A percentile compares a stretch with the other conserved stretches of the same genome.
Conservation (phyloP, 1,140 invertebrate genomes). For the Bombus affinis region DNA sequence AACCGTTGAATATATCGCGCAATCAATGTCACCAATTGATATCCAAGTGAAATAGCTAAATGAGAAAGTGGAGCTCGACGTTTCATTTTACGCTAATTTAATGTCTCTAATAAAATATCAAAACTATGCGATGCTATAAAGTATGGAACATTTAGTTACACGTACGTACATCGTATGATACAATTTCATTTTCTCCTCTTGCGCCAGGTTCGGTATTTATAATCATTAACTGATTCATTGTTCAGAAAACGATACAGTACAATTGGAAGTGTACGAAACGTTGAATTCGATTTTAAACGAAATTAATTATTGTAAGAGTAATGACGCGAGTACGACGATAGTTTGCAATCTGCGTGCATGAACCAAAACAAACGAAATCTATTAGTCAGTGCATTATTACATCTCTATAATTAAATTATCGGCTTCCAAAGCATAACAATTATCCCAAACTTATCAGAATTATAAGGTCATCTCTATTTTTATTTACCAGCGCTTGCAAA, state of each 20-base stretch:
- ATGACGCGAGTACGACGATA: not conserved
- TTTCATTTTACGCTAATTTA: not conserved
- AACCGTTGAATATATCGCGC: not conserved
- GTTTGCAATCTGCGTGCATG: not conserved
- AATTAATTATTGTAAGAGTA: not conserved
- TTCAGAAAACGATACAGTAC: not conserved
- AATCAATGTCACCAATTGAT: not conserved
- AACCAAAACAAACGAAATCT: slow-evolving; percentile 29
- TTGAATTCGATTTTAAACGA: not conserved
- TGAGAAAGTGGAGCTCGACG: not conserved
- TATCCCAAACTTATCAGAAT: not conserved
- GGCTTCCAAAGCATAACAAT: not conserved
- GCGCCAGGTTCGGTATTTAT: not conserved
- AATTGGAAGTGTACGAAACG: not conserved
- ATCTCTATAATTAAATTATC: slow-evolving; percentile 29
- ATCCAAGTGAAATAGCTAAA: not conserved
- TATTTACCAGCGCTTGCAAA: not conserved
- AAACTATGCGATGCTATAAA: not conserved
- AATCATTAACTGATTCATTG: not conserved
- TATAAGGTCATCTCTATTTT: slow-evolving; percentile 16
- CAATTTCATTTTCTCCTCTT: too few relatives aligned
- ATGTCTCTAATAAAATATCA: not conserved
- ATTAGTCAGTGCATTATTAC: slow-evolving; percentile 9
- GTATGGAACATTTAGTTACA: not conserved
- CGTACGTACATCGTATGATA: not conserved